Base-by-base conservation (phyloP, 2,888 invertebrate species). In the Nomada fucata region DNA sequence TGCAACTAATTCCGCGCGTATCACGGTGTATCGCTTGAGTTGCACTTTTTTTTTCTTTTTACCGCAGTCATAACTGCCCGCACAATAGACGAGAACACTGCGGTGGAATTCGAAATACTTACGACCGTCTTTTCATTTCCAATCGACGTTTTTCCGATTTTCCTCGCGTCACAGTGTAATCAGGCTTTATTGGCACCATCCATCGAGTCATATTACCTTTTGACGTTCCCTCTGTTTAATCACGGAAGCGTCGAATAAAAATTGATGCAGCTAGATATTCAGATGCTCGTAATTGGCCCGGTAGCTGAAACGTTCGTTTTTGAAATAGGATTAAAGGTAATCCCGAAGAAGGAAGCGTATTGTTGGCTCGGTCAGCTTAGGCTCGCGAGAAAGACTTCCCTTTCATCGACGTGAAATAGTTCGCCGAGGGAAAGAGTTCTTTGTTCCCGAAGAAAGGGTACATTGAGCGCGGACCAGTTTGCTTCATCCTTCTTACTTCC, bases 161-260 rank as follows among this genome's bases (percentile, higher is more conserved):
- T 23, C 50, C 23, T 59, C 13, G 52, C 44, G 18, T 36, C 52
- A 59, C n/a, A 20, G 13, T 67, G 52, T 36, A 36, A 77, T 77
- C 59, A 11, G 29, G 52, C 60, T 77, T 60, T 67, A 67, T 50
- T 61, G 36, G 50, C 42, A 59, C 15, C 20, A 59, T 23, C 20
- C 11, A 74, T 47, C 65, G 42, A 29, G 26, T 23, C 76, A 63
- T n/a, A 64, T 72, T 64, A 76, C 20, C 53, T 36, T 36, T 36
- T 36, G 36, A 36, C 7, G 36, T 36, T 7, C 36, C 36, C 36
- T 36, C 36, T 36, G 36, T 36, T 7, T 36, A 36, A 36, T 36
- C 36, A 36, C 36, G 36, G 36, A 36, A 36, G 36, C 7, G 50
- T 50, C n/a, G 20, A 53, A 53, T n/a, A 9, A n/a, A n/a, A n/a